A percentile compares a stretch with the other conserved stretches of the same genome.
These are phyloP conservation scores for Lepidochrysops patricia DNA, from an alignment of 2,888 invertebrate genomes.

Conservation along the genomic window DNA sequence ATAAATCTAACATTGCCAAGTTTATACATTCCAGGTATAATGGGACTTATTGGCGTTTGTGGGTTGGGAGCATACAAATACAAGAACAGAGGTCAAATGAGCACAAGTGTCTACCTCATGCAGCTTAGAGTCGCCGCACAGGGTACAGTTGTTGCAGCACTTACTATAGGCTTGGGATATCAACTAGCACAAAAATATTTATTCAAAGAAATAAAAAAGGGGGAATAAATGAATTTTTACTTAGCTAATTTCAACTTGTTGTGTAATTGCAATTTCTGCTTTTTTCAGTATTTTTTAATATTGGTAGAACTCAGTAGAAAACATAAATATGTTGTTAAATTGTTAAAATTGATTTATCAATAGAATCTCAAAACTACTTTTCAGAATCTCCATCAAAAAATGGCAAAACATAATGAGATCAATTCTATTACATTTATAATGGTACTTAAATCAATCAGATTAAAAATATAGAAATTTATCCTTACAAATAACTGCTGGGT, in stretches of 20 bases:
- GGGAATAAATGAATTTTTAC: conserved; percentile 31
- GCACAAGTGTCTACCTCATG: conserved; percentile 88
- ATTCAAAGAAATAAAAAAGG: conserved; percentile 47
- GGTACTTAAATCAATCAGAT: not conserved
- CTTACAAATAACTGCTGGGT: not conserved
- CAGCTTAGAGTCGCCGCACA: conserved; percentile 91
- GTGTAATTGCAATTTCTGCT: conserved; percentile 11
- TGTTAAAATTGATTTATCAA: not conserved
- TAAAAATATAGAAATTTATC: not conserved
- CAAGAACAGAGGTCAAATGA: conserved; percentile 83
- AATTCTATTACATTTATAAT: not conserved
- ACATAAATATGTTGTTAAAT: not conserved
- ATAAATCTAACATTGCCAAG: not conserved
- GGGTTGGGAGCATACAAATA: conserved; percentile 83
- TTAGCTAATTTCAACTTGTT: conserved; percentile 17
- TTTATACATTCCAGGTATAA: conserved; percentile 74
- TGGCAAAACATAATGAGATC: not conserved
- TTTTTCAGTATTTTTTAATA: conserved; percentile 14
- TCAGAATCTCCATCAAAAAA: not conserved
- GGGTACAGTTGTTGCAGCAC: conserved; percentile 84
- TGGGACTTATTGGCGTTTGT: conserved; percentile 78
- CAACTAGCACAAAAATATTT: conserved; percentile 76
- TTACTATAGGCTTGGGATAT: conserved; percentile 82
- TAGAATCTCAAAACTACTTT: not conserved
- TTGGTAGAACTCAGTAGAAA: not conserved